Evolutionary conservation across 2,888 invertebrate species (phyloP), one percentile per base, ranked within the genome.

Genomic region (Andrena hattorfiana): DNA sequence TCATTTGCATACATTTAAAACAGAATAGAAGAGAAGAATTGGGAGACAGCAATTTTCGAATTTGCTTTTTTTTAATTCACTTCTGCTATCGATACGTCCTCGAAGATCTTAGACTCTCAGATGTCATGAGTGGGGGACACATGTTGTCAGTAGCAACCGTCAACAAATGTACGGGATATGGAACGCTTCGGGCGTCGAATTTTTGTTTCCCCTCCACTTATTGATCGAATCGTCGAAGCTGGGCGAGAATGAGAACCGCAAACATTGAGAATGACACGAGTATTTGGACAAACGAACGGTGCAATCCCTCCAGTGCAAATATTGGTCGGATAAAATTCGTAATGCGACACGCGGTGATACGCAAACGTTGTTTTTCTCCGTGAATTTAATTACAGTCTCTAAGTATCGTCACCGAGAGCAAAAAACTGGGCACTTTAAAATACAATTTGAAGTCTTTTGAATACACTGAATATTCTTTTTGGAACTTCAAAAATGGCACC

Each of bases 321-420:
- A 74, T 74, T 60, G 49, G 59, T 4, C 16, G 32, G 32, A 10
- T 23, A 32, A 69, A 49, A 74, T 74, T 59, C 48, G 69, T 59
- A 48, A 59, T 35, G 48, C n/a, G 68, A 42, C 30, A 30, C 16
- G 23, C 20, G 49, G 49, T 10, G 28, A 20, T 49, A 8, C 8
- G 23, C 20, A 5, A 26, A 8, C 54, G 48, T 23, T 73, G 51
- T 26, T 42, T 73, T 28, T 23, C 8, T 8, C 51, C 13, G 68
- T 23, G 2, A 32, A 35, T 26, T 20, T 26, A 68, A 68, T 56
- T 32, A 30, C 54, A 23, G 35, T 0, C 8, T 20, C 23, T 54
- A 6, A 16, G 2, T 16, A 32, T 23, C 23, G 30, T n/a, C 54
- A 28, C 32, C n/a, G 60, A 4, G 23, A 10, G 2, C 6, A 8